A percentile compares a stretch with the other conserved stretches of the same genome.
Conservation (phyloP, 2,113 vertebrate species). For the Bos indicus region DNA sequence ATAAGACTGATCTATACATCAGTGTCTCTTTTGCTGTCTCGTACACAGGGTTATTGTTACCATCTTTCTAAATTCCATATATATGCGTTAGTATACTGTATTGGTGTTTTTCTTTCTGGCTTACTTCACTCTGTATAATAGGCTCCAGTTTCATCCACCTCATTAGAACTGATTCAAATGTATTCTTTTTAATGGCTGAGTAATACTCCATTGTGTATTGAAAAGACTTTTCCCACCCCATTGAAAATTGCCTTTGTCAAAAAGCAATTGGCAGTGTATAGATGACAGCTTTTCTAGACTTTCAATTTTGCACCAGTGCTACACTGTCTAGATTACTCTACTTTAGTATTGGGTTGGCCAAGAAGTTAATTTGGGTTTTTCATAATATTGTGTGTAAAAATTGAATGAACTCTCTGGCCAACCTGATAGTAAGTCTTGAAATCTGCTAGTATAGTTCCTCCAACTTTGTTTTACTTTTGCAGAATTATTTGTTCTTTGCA, state of each 20-base stretch:
- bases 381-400: background rate
- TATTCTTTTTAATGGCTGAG: no score
- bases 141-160: no score
- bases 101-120: no score
- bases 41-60: no score
- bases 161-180: no score
- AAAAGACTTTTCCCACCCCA: background rate
- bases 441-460: background rate
- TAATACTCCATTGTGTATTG: background rate
- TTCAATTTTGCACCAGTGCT: background rate
- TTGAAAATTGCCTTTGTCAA: background rate
- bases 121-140: no score
- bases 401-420: background rate
- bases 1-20: no score
- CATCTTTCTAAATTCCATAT: no score
- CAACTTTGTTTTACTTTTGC: background rate
- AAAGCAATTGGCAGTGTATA: background rate
- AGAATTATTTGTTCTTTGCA: background rate
- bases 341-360: background rate
- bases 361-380: background rate
- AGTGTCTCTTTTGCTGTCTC: no score
- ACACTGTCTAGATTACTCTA: background rate
- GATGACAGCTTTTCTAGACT: background rate
- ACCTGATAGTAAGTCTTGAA: background rate
- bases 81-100: no score